Percentiles rank a stretch among this genome's conserved stretches.
These are phyloP conservation scores for Salarias fasciatus DNA, from an alignment of 2,797 vertebrate species.

Conservation along the genomic window DNA sequence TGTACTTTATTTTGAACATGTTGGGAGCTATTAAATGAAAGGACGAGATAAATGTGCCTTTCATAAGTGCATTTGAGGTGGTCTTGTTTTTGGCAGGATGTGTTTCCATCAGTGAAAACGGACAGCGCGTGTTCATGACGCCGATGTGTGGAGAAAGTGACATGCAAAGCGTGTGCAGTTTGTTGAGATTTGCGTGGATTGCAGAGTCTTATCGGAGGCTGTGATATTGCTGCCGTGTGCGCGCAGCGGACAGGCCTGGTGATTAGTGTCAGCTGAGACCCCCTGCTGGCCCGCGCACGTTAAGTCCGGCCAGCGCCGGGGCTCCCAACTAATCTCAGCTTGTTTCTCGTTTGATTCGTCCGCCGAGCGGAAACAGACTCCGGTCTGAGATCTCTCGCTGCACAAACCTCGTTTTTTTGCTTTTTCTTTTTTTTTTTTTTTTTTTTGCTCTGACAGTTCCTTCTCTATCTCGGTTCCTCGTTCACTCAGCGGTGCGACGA, in stretches of 20 bases:
- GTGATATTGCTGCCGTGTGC: no score
- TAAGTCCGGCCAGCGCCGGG: slow-evolving; percentile 45
- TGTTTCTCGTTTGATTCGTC: slow-evolving; percentile 59
- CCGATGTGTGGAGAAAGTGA: neutral
- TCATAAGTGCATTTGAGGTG: no score
- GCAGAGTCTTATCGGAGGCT: slow-evolving; percentile 9
- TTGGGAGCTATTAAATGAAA: no score
- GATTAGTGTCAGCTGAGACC: slow-evolving; percentile 57
- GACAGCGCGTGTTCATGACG: neutral
- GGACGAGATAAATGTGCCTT: no score
- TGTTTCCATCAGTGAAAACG: neutral
- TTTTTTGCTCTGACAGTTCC: slow-evolving; percentile 39
- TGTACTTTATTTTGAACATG: no score
- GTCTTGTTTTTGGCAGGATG: neutral
- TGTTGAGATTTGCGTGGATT: neutral
- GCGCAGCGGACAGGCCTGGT: slow-evolving; percentile 32
- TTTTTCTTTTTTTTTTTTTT: no score
- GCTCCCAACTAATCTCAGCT: slow-evolving; percentile 62
- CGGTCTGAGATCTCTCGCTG: slow-evolving; percentile 34
- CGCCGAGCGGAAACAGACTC: slow-evolving; percentile 33
- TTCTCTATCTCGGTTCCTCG: slow-evolving; percentile 45
- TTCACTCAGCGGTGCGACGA: slow-evolving; percentile 35
- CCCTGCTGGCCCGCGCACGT: slow-evolving; percentile 51
- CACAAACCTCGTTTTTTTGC: no score
- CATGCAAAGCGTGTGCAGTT: neutral